These are phyloP conservation scores for Pristionchus maxplancki DNA, from an alignment of 2,888 invertebrate genomes.

Conservation along the genomic window DNA sequence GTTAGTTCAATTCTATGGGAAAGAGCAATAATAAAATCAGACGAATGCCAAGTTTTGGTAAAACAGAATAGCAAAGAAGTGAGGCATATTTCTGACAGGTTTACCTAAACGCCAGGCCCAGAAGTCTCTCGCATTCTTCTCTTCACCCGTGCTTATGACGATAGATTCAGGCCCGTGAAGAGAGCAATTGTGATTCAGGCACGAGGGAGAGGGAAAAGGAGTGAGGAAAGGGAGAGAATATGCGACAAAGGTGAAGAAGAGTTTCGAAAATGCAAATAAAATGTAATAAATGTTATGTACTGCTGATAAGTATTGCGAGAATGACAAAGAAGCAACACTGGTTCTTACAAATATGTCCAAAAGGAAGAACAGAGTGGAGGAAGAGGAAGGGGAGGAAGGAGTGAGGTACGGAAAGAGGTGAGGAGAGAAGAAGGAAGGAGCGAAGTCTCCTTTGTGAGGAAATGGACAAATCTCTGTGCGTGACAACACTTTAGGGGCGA, in stretches of 20 bases:
- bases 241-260: too few relatives aligned
- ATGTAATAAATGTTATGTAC: too few relatives aligned
- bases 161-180: neutral
- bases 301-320: too few relatives aligned
- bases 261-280: too few relatives aligned
- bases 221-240: neutral
- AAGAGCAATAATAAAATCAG: too few relatives aligned
- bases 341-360: too few relatives aligned
- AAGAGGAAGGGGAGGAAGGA: neutral
- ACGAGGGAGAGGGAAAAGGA: too few relatives aligned
- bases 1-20: too few relatives aligned
- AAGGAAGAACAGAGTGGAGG: too few relatives aligned
- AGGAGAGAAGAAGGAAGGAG: neutral
- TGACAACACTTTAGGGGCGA: constrained; percentile 31
- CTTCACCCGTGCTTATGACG: neutral
- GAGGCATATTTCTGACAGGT: neutral
- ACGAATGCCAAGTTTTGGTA: too few relatives aligned
- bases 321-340: too few relatives aligned
- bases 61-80: neutral
- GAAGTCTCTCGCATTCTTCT: neutral
- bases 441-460: neutral
- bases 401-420: neutral
- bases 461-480: neutral
- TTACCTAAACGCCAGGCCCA: neutral
- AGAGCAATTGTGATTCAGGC: constrained; percentile 12